These are phyloP conservation scores for Listrodromus nycthemerus DNA, from an alignment of 2,888 invertebrate genomes.

Conservation along the genomic window DNA sequence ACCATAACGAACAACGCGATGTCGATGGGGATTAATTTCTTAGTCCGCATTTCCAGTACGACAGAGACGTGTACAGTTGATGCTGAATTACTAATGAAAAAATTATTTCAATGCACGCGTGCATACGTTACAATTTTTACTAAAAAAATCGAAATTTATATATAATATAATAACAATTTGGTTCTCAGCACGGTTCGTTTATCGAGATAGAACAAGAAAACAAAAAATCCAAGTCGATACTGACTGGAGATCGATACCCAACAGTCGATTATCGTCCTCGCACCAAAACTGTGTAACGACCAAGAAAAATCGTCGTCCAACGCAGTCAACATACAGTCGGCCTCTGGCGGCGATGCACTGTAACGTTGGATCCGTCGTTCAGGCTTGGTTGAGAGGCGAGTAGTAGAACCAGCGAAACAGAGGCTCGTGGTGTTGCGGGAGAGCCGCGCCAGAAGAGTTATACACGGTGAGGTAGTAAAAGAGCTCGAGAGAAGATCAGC, in stretches of 20 bases:
- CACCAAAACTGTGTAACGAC: neutral
- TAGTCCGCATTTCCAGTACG: neutral
- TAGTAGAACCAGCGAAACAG: constrained; percentile 57
- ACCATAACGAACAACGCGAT: neutral
- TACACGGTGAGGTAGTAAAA: constrained; percentile 49
- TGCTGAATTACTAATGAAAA: neutral
- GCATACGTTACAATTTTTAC: neutral
- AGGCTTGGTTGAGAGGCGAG: constrained; percentile 66
- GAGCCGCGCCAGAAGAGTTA: constrained; percentile 59
- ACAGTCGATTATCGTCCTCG: neutral
- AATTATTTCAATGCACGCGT: neutral
- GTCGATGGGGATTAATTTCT: neutral
- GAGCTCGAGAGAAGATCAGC: constrained; percentile 46
- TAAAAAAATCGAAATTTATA: too few relatives aligned
- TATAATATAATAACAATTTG: neutral
- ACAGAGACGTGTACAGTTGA: neutral
- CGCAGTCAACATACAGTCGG: constrained; percentile 58
- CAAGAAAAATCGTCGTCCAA: neutral
- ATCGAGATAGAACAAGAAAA: neutral
- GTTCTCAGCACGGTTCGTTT: neutral
- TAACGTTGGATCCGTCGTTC: constrained; percentile 69
- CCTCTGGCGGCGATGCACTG: constrained; percentile 80
- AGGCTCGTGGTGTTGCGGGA: constrained; percentile 68
- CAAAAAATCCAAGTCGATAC: neutral
- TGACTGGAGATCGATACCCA: neutral